Evolutionary conservation across 2,797 vertebrate species (phyloP), one percentile per base, ranked within the genome.

Genomic region (Channa striata): DNA sequence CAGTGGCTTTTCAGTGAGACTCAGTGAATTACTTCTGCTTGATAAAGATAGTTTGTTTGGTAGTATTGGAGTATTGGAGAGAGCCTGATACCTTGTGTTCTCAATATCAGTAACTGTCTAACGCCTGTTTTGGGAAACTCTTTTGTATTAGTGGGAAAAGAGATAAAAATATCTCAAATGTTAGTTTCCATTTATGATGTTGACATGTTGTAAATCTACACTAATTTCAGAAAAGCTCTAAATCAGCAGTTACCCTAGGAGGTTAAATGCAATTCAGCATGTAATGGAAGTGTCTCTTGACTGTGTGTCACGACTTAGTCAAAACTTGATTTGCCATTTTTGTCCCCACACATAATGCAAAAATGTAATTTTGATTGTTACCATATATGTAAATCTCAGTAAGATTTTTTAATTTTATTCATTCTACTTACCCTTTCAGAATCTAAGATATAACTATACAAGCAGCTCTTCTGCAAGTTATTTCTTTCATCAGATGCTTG

Each of bases 201-300:
- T 30, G 25, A n/a, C n/a, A n/a, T n/a, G 14, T 53, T 53, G 13
- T 30, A 19, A 59, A 65, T 62, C 11, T 37, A 16, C 20, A n/a
- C n/a, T 20, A 2, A 37, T 14, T 23, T 68, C 5, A 46, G 37
- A 16, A 14, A 59, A 52, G 8, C 25, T 30, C 25, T 30, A 3
- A 30, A 30, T 30, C 25, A 30, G 25, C 25, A 30, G 25, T 30
- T 6, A 30, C 6, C 25, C 25, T 30, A 30, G 6, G 6, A 30
- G 25, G 4, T n/a, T n/a, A n/a, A n/a, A n/a, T n/a, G n/a, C n/a
- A 6, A 56, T 75, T 77, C 40, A 68, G 40, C 1, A 11, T 77
- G 76, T 58, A 57, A 52, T 44, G n/a, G 59, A 50, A 50, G 54
- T 30, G 25, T 61, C 60, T 67, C 30, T 62, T 57, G 25, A 59